These are phyloP conservation scores for Bettongia penicillata DNA, from an alignment of 2,113 vertebrate genomes.

Conservation along the genomic window DNA sequence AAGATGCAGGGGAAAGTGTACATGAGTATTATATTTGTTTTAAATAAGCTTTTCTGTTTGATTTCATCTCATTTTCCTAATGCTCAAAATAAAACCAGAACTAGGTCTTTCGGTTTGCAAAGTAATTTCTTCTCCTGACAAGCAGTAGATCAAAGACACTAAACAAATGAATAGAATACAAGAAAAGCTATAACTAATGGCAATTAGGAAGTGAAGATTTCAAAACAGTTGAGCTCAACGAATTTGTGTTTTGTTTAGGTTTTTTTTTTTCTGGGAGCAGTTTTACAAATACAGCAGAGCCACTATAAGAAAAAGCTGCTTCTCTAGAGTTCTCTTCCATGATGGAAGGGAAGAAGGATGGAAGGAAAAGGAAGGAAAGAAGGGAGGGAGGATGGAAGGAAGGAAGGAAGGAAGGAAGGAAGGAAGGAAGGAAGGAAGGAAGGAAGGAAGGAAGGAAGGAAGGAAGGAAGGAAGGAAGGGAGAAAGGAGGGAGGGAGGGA, in stretches of 20 bases:
- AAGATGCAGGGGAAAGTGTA: neutral
- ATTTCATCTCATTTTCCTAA: neutral
- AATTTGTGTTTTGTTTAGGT: neutral
- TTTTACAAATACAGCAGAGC: neutral
- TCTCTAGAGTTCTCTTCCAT: neutral
- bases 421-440: too few relatives aligned
- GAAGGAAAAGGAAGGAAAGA: neutral
- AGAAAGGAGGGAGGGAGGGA: neutral
- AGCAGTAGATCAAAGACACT: neutral
- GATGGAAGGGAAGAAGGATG: neutral
- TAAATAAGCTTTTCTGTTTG: neutral
- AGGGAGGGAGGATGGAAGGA: too few relatives aligned
- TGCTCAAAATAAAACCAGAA: neutral
- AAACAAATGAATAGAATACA: neutral
- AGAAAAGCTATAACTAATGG: neutral
- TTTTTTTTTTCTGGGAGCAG: neutral
- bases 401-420: too few relatives aligned
- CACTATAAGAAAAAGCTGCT: neutral
- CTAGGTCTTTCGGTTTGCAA: neutral
- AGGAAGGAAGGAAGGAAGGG: too few relatives aligned
- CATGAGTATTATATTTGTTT: neutral
- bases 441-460: too few relatives aligned
- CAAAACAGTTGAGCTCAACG: neutral
- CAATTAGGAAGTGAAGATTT: neutral
- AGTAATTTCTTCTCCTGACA: neutral